Evolutionary conservation across 2,797 vertebrate species (phyloP), one percentile per base, ranked within the genome.

Genomic region (Orientallactaga sibirica): DNA sequence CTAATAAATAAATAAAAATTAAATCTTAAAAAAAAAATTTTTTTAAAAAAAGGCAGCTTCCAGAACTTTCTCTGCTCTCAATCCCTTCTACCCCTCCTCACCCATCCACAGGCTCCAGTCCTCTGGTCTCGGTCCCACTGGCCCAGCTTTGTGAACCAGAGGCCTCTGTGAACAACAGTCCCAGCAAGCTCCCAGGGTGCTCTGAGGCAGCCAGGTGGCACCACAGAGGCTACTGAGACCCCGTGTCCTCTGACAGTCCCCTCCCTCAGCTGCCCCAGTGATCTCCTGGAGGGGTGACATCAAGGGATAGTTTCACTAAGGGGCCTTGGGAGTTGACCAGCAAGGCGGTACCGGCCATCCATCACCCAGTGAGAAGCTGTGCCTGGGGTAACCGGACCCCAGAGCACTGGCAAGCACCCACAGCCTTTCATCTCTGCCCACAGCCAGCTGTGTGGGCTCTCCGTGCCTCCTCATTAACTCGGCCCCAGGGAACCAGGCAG

Each of bases 291-390:
- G 3, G 80, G 77, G 19, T 93, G 91, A 93, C 78, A 88, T 94
- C 67, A 85, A 88, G 86, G 86, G 76, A 86, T 88, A 86, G 91
- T 94, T 97, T 97, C 90, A 95, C 90, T 88, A 91, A 94, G 79
- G 93, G 85, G 81, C 90, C 80, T 96, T 70, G 94, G 93, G 92
- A 97, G 84, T 68, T 96, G 86, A 77, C 85, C 75, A 15, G 92
- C 19, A 29, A 85, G 76, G 91, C 90, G 95, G 90, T 92, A 79
- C 84, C 11, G 88, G 93, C 43, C 91, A 94, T 93, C 95, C 94
- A 95, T 90, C 37, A 68, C 62, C 43, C 1, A 0, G 91, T 87
- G 90, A 70, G 58, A 92, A 94, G 89, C 76, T 91, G 67, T 92
- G 90, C 96, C 88, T 55, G 1, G 27, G 5, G 83, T 96, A 97